Evolutionary conservation across 1,140 invertebrate species (phyloP).

Genomic region (Aphidius gifuensis): DNA sequence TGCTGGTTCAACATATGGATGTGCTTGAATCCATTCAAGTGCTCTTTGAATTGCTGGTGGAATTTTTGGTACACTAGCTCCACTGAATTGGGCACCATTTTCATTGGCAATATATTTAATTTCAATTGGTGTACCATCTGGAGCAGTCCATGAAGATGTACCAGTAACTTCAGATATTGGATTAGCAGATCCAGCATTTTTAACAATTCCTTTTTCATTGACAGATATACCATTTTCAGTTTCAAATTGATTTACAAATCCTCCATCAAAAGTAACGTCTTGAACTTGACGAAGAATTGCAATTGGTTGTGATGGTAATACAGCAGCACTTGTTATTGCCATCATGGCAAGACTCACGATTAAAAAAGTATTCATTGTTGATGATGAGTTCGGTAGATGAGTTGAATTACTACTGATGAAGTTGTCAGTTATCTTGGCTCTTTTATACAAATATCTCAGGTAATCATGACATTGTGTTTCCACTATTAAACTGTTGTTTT

Average conservation of each 20-base stretch:
- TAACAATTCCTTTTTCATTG: slow-evolving; percentile 55
- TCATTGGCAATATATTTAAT: slow-evolving; percentile 69
- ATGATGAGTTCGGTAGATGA: slow-evolving; percentile 5
- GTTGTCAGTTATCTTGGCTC: neutral
- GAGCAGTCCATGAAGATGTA: slow-evolving; percentile 63
- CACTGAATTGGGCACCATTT: slow-evolving; percentile 69
- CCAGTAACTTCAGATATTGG: slow-evolving; percentile 57
- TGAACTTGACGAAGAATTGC: slow-evolving; percentile 42
- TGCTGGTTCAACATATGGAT: slow-evolving; percentile 27
- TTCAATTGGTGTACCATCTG: slow-evolving; percentile 62
- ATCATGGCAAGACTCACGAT: slow-evolving; percentile 24
- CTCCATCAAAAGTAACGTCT: slow-evolving; percentile 45
- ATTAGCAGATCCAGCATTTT: slow-evolving; percentile 45
- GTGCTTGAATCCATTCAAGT: slow-evolving; percentile 38
- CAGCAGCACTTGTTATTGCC: slow-evolving; percentile 25
- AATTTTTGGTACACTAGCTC: slow-evolving; percentile 56
- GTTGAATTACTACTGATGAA: slow-evolving; percentile 17
- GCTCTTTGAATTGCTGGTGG: slow-evolving; percentile 43
- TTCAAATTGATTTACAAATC: slow-evolving; percentile 51
- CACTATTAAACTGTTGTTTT: no score
- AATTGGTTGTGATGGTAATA: slow-evolving; percentile 30
- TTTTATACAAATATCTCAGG: slow-evolving; percentile 5
- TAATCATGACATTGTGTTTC: no score
- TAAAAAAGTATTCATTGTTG: slow-evolving; percentile 22
- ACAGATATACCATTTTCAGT: slow-evolving; percentile 60